phyloP scores from a whole-genome alignment of 2,113 vertebrate species.

The Seriola quinqueradiata region DNA sequence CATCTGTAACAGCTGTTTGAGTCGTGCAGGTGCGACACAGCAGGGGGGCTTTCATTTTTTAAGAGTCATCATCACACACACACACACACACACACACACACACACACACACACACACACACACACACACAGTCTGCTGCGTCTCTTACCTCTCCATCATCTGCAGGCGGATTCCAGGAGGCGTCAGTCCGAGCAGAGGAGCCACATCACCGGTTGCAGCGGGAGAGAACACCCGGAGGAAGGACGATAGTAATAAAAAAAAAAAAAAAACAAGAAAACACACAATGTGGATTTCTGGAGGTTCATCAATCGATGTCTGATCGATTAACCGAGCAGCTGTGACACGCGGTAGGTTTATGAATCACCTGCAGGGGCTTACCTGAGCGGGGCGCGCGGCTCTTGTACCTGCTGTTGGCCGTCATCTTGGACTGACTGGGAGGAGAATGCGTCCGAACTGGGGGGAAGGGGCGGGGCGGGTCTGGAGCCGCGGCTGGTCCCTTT shows the following conservation, averaged over 20 bases:
- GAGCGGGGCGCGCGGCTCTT: conserved; percentile 69
- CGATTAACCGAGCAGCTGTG: neutral
- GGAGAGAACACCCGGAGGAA: no score
- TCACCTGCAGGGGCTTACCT: conserved; percentile 65
- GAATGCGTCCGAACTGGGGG: neutral
- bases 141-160: no score
- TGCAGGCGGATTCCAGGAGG: neutral
- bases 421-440: conserved; percentile 45
- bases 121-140: no score
- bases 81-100: no score
- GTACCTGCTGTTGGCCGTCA: conserved; percentile 76
- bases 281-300: neutral
- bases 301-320: neutral
- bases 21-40: no score
- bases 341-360: neutral
- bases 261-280: neutral
- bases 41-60: no score
- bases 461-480: conserved; percentile 16
- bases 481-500: neutral
- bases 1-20: no score
- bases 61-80: no score
- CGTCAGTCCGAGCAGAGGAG: neutral
- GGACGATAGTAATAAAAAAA: no score
- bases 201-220: neutral
- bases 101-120: no score